Base-by-base conservation (phyloP, 1,140 invertebrate species). In the Diprion similis region DNA sequence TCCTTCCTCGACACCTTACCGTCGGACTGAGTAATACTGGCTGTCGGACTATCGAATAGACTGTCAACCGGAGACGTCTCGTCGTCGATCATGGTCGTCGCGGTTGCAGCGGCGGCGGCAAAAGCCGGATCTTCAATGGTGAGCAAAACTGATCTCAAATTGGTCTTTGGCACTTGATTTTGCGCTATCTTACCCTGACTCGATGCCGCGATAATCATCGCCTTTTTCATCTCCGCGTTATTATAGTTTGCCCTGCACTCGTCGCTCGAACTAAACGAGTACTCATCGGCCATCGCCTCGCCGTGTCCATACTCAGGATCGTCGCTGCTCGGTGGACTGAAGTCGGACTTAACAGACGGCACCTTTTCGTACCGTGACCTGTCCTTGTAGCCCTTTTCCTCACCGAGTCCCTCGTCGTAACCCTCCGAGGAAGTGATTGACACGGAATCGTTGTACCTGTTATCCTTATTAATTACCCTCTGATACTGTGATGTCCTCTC, bases 11-110 rank as follows among this genome's bases (percentile, higher is more conserved):
- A 80, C 3, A 74, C 68, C 9, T 82, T 82, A 0, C 79, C 82
- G 17, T 87, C 85, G 0, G 84, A 84, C 24, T 87, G 86, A 0
- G 87, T 87, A 18, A 88, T 86, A 75, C 86, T 88, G 59, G 86
- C 92, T 13, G 91, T 92, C 1, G 90, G 92, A 74, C 93, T 94
- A 77, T 93, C 93, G 47, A 93, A 91, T 19, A 95, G 83, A 78
- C 93, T 94, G 73, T 94, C 94, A 0, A 93, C 92, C n/a, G 94
- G 94, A 7, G 94, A 95, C 0, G 93, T 94, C 80, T 95, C 94
- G 74, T 95, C 93, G 45, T 94, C 93, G 68, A 92, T 91, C 71
- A 91, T 89, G 0, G 90, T 91, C 7, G 91, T 93, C 1, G 91
- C 91, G 65, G 93, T 92, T 13, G 92, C 89, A 0, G 93, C 93